Base-by-base conservation (phyloP, 2,113 vertebrate genomes). In the Coptodon bakossiorum region DNA sequence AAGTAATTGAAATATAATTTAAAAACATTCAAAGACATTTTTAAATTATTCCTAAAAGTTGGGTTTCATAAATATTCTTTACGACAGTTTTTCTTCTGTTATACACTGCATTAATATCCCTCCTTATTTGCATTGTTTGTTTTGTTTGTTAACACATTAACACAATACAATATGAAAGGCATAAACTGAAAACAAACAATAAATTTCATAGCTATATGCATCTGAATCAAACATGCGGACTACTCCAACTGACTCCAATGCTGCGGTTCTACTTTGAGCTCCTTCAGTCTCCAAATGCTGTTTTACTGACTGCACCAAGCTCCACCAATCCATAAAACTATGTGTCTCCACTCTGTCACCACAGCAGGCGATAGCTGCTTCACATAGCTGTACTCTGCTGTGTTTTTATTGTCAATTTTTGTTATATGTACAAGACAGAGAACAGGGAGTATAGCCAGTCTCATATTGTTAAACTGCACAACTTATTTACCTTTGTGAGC, bases 31-130 rank as follows among this genome's bases (percentile, higher is more conserved):
- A 48, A 48, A 16, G 34, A 66, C 36, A 24, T 22, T 68, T 68
- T 68, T 22, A 0, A 22, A 68, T 40, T 40, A 68, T 40, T 68
- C 36, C 5, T 40, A 40, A 14, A 68, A 14, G 0, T 40, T 5
- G 6, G 10, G 4, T 24, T 68, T 43, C 24, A 14, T 27, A 16
- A 43, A 71, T 6, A 71, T 71, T 43, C 38, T 16, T 5, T 9
- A 2, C 16, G n/a, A 24, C 12, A 9, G 7, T 14, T 68, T 68
- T 38, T 38, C 63, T 22, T 50, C 16, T 17, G 16, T 17, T 66
- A 38, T 22, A 68, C 2, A 24, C 1, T 1, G 0, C 7, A 24
- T 43, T 43, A 2, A 71, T 16, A 24, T 43, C 3, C 66, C 0
- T 40, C 36, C 40, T 8, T 13, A 13, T 68, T 68, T 68, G 4